Evolutionary conservation across 2,797 vertebrate species (phyloP), one percentile per base, ranked within the genome.

Genomic region (Dromococcyx pavoninus): DNA sequence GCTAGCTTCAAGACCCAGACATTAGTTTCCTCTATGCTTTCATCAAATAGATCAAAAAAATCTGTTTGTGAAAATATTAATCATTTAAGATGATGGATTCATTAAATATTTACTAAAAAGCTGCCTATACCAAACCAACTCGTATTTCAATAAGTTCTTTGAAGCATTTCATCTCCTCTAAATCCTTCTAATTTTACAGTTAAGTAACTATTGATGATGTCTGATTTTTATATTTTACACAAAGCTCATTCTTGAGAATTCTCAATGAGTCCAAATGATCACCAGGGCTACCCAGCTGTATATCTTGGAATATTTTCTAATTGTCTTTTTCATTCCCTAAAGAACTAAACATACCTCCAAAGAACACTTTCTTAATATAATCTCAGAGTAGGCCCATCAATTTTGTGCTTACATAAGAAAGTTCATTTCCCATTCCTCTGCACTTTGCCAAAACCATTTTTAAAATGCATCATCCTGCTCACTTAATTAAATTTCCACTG

Each of bases 351-450:
- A 33, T 4, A 8, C 41, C 25, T 81, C 73, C 23, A 72, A 85
- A 73, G 41, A 56, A 79, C 57, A 76, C 15, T 81, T 92, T 64
- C 82, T 70, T 74, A 50, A 51, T 71, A 71, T 66, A 53, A 71
- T 79, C 76, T 86, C 66, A 73, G 73, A 81, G 57, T 37, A 76
- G 69, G 79, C 75, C 64, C 92, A 82, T 79, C 80, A 78, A n/a
- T 79, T 86, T 82, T 39, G 41, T 60, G 33, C 66, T 96, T 91
- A 70, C 35, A 24, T 86, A 81, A 83, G 37, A 86, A 2, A 0
- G 32, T 51, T 93, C 79, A 84, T 96, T 94, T 95, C 60, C 86
- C 62, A 85, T 93, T 95, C 50, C 74, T 67, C 60, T 73, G 64
- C 60, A 57, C 56, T 90, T 93, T 60, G 62, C 58, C 86, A 84